Evolutionary conservation across 2,888 invertebrate genomes (phyloP), one percentile per base, ranked within the genome.

Genomic region (Congeria kusceri): DNA sequence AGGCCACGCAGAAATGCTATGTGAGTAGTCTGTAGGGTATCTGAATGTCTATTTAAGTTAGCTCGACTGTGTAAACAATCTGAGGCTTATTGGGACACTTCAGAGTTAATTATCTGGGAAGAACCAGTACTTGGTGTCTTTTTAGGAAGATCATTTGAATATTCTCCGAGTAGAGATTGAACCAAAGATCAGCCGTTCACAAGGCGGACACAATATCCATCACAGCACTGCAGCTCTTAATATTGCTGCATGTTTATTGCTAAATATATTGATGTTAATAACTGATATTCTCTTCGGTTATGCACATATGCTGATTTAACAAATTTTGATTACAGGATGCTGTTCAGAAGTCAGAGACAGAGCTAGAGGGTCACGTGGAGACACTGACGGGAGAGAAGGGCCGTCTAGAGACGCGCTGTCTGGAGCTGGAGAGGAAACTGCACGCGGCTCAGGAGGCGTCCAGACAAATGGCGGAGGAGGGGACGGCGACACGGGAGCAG

Each of bases 1-100:
- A 83, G 61, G 64, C 78, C 15, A 73, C 78, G 23, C 80, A 83
- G 66, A 82, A 76, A 58, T 78, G 84, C 53, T 83, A 72, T 70
- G 80, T 83, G 69, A 74, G 80, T 73, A 46, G 3, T 62, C 9
- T n/a, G 18, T 53, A n/a, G 11, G 58, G 27, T 3, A 39, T 59
- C 47, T 47, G 64, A 32, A 13, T 44, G 46, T 44, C 18, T 44
- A 18, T 44, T 44, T 13, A 44, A 44, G 9, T 44, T 18, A n/a
- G 18, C 9, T 44, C 18, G 9, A 44, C 18, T 44, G 46, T 18
- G 18, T 44, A 44, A 44, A 18, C 46, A 44, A 44, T 44, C 9
- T 44, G 46, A 44, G 18, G 46, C 18, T 44, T n/a, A n/a, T n/a
- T n/a, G n/a, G n/a, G n/a, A n/a, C n/a, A n/a, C n/a, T n/a, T n/a